Evolutionary conservation across 2,113 vertebrate genomes (phyloP), one percentile per base, ranked within the genome.

Genomic region (Forbesichthys papilliferus): DNA sequence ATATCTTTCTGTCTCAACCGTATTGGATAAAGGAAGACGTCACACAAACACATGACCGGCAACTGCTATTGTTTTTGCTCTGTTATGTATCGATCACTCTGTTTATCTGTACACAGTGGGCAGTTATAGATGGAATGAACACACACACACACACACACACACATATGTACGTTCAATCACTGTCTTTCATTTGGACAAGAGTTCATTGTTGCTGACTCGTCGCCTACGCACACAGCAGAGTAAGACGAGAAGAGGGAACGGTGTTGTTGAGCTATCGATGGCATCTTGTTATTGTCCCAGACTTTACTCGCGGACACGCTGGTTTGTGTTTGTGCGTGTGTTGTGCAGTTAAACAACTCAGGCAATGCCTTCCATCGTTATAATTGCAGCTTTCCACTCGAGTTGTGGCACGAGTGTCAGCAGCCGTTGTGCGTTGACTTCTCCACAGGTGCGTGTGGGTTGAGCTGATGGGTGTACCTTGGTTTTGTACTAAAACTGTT

Each of bases 51-150:
- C 57, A 5, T 78, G 72, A 66, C 74, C 80, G 61, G 73, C 66
- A 75, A 75, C 80, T 71, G 49, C 75, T 84, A 83, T 87, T 86
- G 88, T 90, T 89, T 86, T 84, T 83, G 82, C 80, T 83, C 69
- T 75, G 75, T 88, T 88, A 78, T 74, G 84, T 87, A 92, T 92
- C 74, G 87, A 93, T 90, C 84, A 11, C 73, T 68, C 82, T 83
- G 87, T 86, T 90, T 88, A 86, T 90, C 84, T 84, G 84, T 80
- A 77, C 81, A 10, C 66, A 75, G 70, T 66, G 86, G 82, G 85
- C 81, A 81, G 69, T 84, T 84, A 80, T 74, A 86, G 88, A 88
- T 77, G 82, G 81, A n/a, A 14, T 13, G 10, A 14, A 56, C 54
- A 56, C 54, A 56, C 54, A 56, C 54, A 56, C 53, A 55, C 53